Percentiles rank a stretch among this genome's conserved stretches.
Conservation (phyloP, 2,113 vertebrate species). For the Microtus pennsylvanicus region DNA sequence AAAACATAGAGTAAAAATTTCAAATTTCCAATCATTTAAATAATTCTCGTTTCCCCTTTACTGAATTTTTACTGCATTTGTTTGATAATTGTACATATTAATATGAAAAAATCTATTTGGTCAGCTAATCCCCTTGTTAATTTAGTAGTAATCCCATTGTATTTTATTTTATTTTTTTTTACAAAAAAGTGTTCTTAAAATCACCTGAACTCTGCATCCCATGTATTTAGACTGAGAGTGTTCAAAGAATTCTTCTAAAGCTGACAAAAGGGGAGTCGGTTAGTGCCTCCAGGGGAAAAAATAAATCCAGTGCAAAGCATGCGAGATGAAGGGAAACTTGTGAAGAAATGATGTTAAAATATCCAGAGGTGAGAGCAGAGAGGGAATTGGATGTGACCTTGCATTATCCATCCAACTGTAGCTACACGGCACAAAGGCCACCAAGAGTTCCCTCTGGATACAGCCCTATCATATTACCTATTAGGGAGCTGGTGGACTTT, state of each 20-base stretch:
- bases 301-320: constrained; percentile 55
- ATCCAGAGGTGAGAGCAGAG: constrained; percentile 68
- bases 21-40: background rate
- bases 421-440: constrained; percentile 19
- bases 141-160: background rate
- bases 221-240: constrained; percentile 12
- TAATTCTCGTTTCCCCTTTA: background rate
- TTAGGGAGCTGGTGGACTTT: constrained; percentile 74
- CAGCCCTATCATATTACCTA: constrained; percentile 72
- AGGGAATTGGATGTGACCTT: constrained; percentile 70
- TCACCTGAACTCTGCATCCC: background rate
- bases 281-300: constrained; percentile 14
- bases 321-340: constrained; percentile 50
- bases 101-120: constrained; percentile 52
- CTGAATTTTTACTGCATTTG: background rate
- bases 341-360: constrained; percentile 73
- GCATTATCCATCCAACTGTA: constrained; percentile 47
- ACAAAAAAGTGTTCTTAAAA: background rate
- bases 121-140: background rate
- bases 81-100: background rate
- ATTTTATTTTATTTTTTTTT: background rate
- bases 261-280: constrained; percentile 60
- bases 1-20: constrained; percentile 28
- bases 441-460: constrained; percentile 64
- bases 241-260: constrained; percentile 23